A percentile compares a stretch with the other conserved stretches of the same genome.
Evolutionary conservation across 2,797 vertebrate genomes (phyloP).

Genomic region (Sebastes diploproa): DNA sequence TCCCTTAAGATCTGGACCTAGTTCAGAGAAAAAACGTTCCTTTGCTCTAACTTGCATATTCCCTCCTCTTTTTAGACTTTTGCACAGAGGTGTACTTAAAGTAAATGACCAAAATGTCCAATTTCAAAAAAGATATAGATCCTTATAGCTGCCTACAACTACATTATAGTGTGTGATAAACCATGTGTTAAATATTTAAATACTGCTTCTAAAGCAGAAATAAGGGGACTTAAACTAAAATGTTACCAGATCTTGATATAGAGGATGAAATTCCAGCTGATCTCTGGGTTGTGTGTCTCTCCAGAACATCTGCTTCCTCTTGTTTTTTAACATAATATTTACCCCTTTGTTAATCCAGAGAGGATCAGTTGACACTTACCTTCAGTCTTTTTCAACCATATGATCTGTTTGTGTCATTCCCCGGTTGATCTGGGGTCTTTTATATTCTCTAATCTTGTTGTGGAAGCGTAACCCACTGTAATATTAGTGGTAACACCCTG

Average conservation of each 20-base stretch:
- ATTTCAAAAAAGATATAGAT: background rate
- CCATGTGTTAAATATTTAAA: background rate
- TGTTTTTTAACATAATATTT: conserved; percentile 3
- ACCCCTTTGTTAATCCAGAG: conserved; percentile 26
- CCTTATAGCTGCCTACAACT: background rate
- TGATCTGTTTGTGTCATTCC: conserved; percentile 24
- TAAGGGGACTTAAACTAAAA: background rate
- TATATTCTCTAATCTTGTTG: conserved; percentile 16
- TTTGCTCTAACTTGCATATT: background rate
- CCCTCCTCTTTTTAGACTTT: background rate
- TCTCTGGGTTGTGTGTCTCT: conserved; percentile 2
- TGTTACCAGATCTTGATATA: background rate
- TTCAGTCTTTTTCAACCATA: background rate
- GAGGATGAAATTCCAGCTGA: background rate
- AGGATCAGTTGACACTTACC: conserved; percentile 10
- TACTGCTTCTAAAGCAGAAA: background rate
- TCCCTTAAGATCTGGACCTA: background rate
- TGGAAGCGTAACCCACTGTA: background rate
- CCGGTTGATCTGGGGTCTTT: background rate
- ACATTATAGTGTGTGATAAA: background rate
- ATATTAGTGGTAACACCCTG: background rate
- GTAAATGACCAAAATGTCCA: background rate
- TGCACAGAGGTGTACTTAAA: background rate
- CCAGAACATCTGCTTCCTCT: conserved; percentile 26
- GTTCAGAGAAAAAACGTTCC: background rate